phyloP scores from a whole-genome alignment of 2,888 invertebrate genomes.

The Drosophila birchii region DNA sequence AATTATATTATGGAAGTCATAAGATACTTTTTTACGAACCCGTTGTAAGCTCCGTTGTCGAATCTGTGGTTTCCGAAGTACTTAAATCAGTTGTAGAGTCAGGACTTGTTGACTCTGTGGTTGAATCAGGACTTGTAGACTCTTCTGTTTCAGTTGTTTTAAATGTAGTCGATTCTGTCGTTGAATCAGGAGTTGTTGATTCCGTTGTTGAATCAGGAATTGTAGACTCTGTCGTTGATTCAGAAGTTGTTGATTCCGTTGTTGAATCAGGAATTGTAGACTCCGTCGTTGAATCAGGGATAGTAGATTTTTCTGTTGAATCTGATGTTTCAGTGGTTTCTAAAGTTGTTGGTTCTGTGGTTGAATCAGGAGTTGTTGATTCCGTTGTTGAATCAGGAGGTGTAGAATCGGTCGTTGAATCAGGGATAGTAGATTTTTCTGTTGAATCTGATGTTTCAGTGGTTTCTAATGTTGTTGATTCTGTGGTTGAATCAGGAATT shows the following conservation, averaged over 20 bases:
- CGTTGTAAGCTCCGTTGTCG: not conserved
- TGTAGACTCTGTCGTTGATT: conserved; percentile 2
- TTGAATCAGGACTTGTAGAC: not conserved
- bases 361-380: not conserved
- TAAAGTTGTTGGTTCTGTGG: not conserved
- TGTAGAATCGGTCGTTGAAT: not conserved
- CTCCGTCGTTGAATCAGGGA: conserved; percentile 1
- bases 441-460: not conserved
- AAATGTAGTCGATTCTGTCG: not conserved
- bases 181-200: not conserved
- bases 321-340: not conserved
- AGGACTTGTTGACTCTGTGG: not conserved
- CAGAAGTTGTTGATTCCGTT: not conserved
- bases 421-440: not conserved
- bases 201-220: not conserved
- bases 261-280: not conserved
- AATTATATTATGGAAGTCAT: not conserved
- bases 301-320: not conserved
- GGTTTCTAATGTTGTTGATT: not conserved
- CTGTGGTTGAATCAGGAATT: not conserved
- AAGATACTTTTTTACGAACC: conserved; percentile 1
- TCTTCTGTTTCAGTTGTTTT: not conserved
- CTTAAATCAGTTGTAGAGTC: conserved; percentile 1
- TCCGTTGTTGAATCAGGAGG: not conserved
- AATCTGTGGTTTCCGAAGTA: not conserved